Percentiles rank a stretch among this genome's conserved stretches.
These are phyloP conservation scores for Pocillopora grandis DNA, from an alignment of 92 coral and sea anemone genomes.

Conservation along the genomic window DNA sequence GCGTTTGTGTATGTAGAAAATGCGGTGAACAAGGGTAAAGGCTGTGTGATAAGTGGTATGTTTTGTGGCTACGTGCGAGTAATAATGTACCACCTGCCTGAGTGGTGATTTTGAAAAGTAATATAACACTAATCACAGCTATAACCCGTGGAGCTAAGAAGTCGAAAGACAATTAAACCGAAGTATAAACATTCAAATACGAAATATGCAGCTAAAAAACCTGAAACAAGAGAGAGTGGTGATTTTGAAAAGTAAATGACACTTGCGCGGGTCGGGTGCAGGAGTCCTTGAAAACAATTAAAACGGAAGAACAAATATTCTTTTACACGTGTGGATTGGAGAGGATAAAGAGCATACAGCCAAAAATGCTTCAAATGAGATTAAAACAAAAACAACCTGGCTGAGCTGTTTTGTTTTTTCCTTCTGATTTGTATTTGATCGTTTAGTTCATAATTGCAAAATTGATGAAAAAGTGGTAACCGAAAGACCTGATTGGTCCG, in stretches of 20 bases:
- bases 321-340: no score
- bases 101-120: conserved; percentile 9
- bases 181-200: background rate
- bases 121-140: conserved; percentile 4
- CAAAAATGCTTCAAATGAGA: no score
- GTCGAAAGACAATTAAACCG: background rate
- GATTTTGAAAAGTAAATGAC: no score
- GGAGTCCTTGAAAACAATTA: no score
- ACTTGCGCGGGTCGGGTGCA: no score
- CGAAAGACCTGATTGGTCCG: background rate
- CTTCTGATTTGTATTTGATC: background rate
- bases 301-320: no score
- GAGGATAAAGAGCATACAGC: no score
- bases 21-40: background rate
- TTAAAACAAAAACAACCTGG: background rate
- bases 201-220: background rate
- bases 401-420: no score
- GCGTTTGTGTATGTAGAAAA: conserved; percentile 16
- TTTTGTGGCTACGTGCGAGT: background rate
- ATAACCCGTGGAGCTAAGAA: background rate
- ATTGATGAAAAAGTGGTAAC: conserved; percentile 5
- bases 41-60: background rate
- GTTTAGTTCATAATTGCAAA: conserved; percentile 2
- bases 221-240: background rate
- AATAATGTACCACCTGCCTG: conserved; percentile 16